phyloP scores from a whole-genome alignment of 2,113 vertebrate genomes.

The Pluvianellus socialis region DNA sequence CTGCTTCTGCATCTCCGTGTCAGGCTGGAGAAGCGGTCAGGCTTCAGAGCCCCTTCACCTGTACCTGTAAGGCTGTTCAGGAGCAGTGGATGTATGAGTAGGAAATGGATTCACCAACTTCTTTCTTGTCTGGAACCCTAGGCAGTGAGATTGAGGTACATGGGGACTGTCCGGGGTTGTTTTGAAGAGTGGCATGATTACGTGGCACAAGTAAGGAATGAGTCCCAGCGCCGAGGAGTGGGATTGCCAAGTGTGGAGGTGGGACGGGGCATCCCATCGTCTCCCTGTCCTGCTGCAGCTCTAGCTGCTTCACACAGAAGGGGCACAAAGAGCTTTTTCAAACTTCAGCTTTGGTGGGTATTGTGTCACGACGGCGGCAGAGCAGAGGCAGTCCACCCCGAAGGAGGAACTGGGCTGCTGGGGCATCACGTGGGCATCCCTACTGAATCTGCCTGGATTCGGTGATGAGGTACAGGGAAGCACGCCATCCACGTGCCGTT shows the following conservation, averaged over 20 bases:
- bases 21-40: not conserved
- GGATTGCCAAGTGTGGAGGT: not conserved
- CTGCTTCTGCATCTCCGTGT: not conserved
- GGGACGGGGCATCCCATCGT: rapidly evolving
- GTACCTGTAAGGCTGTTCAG: not conserved
- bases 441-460: not conserved
- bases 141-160: not conserved
- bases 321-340: not conserved
- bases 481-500: rapidly evolving
- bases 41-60: not conserved
- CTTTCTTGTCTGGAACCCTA: not conserved
- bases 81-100: not conserved
- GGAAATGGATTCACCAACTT: not conserved
- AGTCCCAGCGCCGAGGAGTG: not conserved
- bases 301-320: not conserved
- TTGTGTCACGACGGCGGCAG: rapidly evolving
- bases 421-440: rapidly evolving
- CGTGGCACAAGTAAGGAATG: rapidly evolving
- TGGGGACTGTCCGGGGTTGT: not conserved
- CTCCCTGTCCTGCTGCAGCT: not conserved
- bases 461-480: rapidly evolving
- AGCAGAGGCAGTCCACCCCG: not conserved
- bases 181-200: not conserved
- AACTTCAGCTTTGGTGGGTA: not conserved
- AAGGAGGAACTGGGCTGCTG: not conserved